A percentile compares a stretch with the other conserved stretches of the same genome.
Evolutionary conservation across 2,888 invertebrate species (phyloP).

Genomic region (Sinopyrophorus schimmeli): DNA sequence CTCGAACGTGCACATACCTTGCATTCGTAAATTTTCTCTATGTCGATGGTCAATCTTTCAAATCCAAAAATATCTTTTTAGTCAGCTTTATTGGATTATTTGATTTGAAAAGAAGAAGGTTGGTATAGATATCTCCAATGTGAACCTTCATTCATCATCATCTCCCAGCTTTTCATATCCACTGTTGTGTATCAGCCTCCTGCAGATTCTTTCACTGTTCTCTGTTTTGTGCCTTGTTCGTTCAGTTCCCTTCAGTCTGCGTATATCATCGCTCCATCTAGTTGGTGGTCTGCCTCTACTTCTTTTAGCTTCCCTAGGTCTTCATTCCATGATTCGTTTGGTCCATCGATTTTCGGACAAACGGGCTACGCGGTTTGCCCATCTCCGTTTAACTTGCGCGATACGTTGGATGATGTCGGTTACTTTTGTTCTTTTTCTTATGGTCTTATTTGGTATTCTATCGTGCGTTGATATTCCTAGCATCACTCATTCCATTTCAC

Average conservation of each 20-base stretch:
- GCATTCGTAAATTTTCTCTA: too few relatives aligned
- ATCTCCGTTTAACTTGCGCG: not conserved
- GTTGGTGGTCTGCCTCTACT: not conserved
- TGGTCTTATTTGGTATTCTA: not conserved
- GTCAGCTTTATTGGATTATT: too few relatives aligned
- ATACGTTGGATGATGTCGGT: not conserved
- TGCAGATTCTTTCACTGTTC: not conserved
- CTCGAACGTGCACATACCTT: too few relatives aligned
- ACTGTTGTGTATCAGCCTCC: not conserved
- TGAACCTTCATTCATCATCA: too few relatives aligned
- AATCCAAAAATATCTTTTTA: too few relatives aligned
- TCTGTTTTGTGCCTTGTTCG: not conserved
- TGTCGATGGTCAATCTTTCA: too few relatives aligned
- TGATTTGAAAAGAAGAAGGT: too few relatives aligned
- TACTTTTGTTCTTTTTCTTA: not conserved
- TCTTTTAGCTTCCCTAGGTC: not conserved
- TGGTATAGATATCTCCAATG: too few relatives aligned
- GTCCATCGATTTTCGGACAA: too few relatives aligned
- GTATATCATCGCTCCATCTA: not conserved
- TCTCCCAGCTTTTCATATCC: not conserved
- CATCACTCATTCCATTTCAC: conserved; percentile 1
- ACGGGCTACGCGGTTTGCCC: too few relatives aligned
- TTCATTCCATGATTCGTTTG: not conserved
- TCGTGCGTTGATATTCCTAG: not conserved
- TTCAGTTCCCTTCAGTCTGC: not conserved